Percentiles rank a stretch among this genome's conserved stretches.
These are phyloP conservation scores for Globia sparganii DNA, from an alignment of 2,888 invertebrate species.

Conservation along the genomic window DNA sequence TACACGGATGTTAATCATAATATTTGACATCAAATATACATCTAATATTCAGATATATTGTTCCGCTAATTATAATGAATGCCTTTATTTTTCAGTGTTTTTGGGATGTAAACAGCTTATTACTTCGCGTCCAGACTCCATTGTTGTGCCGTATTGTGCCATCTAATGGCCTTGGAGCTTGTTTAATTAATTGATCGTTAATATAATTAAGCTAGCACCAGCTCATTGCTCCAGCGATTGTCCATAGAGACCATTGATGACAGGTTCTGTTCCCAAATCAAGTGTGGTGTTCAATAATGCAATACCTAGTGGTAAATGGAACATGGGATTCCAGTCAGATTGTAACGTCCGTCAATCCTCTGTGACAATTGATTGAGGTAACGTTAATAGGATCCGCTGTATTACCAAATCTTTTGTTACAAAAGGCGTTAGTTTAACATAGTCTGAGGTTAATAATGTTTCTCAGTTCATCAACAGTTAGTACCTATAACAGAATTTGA, in stretches of 20 bases:
- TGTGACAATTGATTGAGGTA: conserved; percentile 39
- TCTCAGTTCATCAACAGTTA: not conserved
- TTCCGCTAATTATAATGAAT: conserved; percentile 19
- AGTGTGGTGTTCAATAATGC: conserved; percentile 53
- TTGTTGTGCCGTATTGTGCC: conserved; percentile 29
- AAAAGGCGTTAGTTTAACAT: not conserved
- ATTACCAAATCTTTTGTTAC: conserved; percentile 6
- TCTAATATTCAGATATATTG: conserved; percentile 24
- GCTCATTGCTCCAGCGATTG: conserved; percentile 44
- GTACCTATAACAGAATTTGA: not conserved
- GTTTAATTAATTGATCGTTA: conserved; percentile 61
- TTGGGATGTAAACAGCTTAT: conserved; percentile 11
- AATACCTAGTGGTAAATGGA: conserved; percentile 26
- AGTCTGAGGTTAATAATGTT: conserved; percentile 1
- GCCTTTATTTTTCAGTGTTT: not conserved
- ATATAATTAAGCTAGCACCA: conserved; percentile 56
- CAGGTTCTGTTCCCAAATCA: conserved; percentile 60
- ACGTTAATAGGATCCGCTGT: conserved; percentile 18
- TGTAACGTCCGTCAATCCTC: conserved; percentile 27
- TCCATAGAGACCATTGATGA: conserved; percentile 45
- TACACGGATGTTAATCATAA: conserved; percentile 34
- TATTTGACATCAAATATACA: conserved; percentile 29
- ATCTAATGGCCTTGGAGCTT: conserved; percentile 39
- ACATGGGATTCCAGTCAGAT: conserved; percentile 52
- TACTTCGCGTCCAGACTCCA: conserved; percentile 5